Base-by-base conservation (phyloP, 1,140 invertebrate genomes). In the Pomacea maculata region DNA sequence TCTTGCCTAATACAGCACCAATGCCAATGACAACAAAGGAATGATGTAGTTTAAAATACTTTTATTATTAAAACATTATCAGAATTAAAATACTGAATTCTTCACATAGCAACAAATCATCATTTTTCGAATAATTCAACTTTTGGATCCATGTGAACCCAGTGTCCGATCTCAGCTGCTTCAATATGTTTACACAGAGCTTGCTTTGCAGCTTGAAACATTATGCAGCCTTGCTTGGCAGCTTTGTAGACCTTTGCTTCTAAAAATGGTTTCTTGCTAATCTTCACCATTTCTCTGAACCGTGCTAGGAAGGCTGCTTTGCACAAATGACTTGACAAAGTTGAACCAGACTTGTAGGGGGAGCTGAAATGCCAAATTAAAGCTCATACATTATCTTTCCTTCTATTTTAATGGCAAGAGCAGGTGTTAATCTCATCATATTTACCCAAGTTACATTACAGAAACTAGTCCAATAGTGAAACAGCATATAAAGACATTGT, bases 231-330 rank as follows among this genome's bases (percentile, higher is more conserved):
- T 15, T 79, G 34, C 85, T 88, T 88, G 2, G 82, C 82, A 19
- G 82, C 67, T 7, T 82, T 19, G 14, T 83, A 73, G 21, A 61
- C 34, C 55, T 0, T 84, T 82, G 57, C 81, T 78, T 14, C 78
- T 74, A n/a, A 80, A 19, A 78, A 65, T 82, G 15, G 78, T 68
- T 45, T 25, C n/a, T 17, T 68, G 55, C 52, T 52, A 5, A 34
- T 57, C 54, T 10, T 10, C n/a, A 25, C 25, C 17, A 19, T 34
- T 52, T 87, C 85, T 54, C 79, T 82, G 63, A 82, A 87, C 73
- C 87, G 74, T 45, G 83, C 81, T 19, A 86, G 68, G 63, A 85
- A 83, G 67, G 80, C 86, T 64, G 86, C 85, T 77, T 88, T 88
- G 76, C 86, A 86, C 29, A 86, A 76, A 9, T 86, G 82, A 77